Percentiles rank a stretch among this genome's conserved stretches.
These are phyloP conservation scores for Cerastis leucographa DNA, from an alignment of 2,888 invertebrate species.

Conservation along the genomic window DNA sequence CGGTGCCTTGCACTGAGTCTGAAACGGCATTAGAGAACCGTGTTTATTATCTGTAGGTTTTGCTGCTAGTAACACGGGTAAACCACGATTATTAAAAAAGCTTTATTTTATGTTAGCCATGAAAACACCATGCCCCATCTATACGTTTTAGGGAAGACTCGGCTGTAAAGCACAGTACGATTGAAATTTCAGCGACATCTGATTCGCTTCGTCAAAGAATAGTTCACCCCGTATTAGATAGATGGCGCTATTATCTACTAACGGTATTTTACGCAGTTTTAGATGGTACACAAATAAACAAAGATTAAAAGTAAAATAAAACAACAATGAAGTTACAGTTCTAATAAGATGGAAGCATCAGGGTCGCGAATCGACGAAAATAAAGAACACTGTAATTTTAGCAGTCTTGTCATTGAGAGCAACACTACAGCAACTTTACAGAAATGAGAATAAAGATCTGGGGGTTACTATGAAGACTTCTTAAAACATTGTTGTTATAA, in stretches of 20 bases:
- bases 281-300: not conserved
- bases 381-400: too few relatives aligned
- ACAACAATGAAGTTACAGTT: not conserved
- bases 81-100: not conserved
- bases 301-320: not conserved
- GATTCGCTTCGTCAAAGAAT: not conserved
- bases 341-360: not conserved
- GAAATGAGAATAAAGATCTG: too few relatives aligned
- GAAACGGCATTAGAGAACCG: conserved; percentile 3
- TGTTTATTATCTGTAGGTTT: not conserved
- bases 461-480: too few relatives aligned
- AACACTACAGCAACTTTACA: too few relatives aligned
- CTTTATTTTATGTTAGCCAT: not conserved
- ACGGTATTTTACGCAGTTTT: not conserved
- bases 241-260: conserved; percentile 17
- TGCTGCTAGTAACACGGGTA: not conserved
- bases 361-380: too few relatives aligned
- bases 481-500: too few relatives aligned
- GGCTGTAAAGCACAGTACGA: not conserved
- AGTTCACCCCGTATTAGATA: conserved; percentile 11
- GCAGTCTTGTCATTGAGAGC: too few relatives aligned
- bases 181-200: too few relatives aligned
- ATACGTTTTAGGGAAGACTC: not conserved
- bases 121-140: not conserved
- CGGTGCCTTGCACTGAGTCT: not conserved